A percentile compares a stretch with the other conserved stretches of the same genome.
Conservation (phyloP, 1,140 invertebrate species). For the Paraescarpia echinospica region DNA sequence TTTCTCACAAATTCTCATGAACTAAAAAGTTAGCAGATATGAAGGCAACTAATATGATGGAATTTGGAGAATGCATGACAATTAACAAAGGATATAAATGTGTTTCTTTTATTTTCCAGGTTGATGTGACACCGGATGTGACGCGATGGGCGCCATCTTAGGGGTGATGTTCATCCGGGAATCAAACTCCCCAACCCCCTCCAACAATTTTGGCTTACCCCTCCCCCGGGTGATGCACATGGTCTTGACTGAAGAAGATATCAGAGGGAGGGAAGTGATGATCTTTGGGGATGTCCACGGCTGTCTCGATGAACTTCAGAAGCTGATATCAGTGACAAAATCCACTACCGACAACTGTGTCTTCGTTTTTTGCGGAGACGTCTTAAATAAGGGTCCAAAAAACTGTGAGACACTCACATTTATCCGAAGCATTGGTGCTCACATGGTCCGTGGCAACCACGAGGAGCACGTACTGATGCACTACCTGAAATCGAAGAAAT, state of each 20-base stretch:
- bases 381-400: constrained; percentile 55
- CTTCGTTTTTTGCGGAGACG: constrained; percentile 55
- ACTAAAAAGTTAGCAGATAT: too few relatives aligned
- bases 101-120: background rate
- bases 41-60: too few relatives aligned
- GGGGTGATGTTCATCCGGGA: background rate
- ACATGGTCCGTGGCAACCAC: constrained; percentile 48
- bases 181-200: background rate
- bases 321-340: constrained; percentile 40
- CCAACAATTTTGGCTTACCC: background rate
- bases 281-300: constrained; percentile 59
- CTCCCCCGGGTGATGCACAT: background rate
- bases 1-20: too few relatives aligned
- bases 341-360: constrained; percentile 35
- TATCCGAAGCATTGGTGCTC: constrained; percentile 31
- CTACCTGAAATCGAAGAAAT: constrained; percentile 19
- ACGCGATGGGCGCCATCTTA: background rate
- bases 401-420: constrained; percentile 45
- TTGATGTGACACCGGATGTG: background rate
- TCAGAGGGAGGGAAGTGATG: constrained; percentile 35
- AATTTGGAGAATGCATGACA: too few relatives aligned
- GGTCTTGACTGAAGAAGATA: background rate
- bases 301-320: constrained; percentile 52
- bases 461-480: constrained; percentile 43
- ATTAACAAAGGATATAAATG: background rate